These are phyloP conservation scores for Alethe diademata DNA, from an alignment of 2,113 vertebrate genomes.

Conservation along the genomic window DNA sequence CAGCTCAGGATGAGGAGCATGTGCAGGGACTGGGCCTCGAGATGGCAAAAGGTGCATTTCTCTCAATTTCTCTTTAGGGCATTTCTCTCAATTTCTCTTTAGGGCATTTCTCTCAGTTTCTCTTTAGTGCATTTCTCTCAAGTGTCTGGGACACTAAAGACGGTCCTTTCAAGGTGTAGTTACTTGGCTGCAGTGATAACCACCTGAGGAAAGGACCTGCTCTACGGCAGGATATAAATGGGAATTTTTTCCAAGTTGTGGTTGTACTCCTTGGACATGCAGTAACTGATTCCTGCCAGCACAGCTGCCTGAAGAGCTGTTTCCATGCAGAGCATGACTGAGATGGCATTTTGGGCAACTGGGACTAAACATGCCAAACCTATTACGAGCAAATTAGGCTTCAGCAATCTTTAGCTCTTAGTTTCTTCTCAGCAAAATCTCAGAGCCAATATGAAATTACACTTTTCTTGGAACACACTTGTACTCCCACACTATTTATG, in stretches of 20 bases:
- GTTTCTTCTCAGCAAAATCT: background rate
- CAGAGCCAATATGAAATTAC: background rate
- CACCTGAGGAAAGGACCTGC: background rate
- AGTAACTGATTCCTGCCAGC: background rate
- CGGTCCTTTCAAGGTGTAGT: background rate
- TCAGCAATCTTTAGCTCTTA: background rate
- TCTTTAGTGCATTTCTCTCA: background rate
- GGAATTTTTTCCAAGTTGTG: background rate
- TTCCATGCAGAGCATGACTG: background rate
- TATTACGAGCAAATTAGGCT: background rate
- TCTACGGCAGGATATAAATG: background rate
- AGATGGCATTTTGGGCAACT: background rate
- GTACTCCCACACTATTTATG: background rate
- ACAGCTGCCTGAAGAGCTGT: background rate
- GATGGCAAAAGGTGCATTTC: background rate
- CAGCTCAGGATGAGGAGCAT: background rate
- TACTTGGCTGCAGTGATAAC: background rate
- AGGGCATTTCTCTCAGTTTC: background rate
- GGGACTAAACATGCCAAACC: background rate
- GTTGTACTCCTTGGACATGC: accelerated
- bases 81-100: background rate
- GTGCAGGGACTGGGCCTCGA: background rate
- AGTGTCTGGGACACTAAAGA: background rate
- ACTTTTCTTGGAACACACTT: background rate
- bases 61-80: background rate